Evolutionary conservation across 2,797 vertebrate species (phyloP).

Genomic region (Acomys russatus): DNA sequence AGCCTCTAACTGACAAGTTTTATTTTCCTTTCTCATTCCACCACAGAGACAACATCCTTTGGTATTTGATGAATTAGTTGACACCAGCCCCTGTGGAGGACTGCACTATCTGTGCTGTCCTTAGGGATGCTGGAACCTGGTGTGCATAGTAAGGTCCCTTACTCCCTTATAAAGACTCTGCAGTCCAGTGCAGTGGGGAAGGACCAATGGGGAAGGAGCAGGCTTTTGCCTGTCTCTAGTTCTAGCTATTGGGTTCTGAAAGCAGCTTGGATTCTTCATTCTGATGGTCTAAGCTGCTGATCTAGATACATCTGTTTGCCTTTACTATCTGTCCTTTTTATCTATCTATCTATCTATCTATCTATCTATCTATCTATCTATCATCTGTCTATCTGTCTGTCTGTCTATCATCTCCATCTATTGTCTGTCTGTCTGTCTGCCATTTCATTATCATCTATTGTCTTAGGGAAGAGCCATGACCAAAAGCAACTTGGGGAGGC

Average conservation of each 20-base stretch:
- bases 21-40: conserved; percentile 58
- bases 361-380: background rate
- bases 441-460: background rate
- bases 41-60: conserved; percentile 35
- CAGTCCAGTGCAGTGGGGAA: background rate
- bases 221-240: background rate
- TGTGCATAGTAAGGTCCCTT: background rate
- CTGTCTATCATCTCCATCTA: too few species aligned
- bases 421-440: background rate
- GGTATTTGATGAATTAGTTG: conserved; percentile 55
- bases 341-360: background rate
- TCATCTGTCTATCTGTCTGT: background rate
- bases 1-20: conserved; percentile 28
- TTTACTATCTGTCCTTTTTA: background rate
- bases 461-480: background rate
- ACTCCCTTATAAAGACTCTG: background rate
- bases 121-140: background rate
- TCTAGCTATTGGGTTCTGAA: background rate
- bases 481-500: background rate
- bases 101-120: conserved; percentile 42
- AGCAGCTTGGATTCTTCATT: background rate
- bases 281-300: background rate
- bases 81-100: conserved; percentile 8
- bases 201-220: background rate
- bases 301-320: background rate